Conservation (phyloP, 2,113 vertebrate genomes). For the Brachypteracias leptosomus region DNA sequence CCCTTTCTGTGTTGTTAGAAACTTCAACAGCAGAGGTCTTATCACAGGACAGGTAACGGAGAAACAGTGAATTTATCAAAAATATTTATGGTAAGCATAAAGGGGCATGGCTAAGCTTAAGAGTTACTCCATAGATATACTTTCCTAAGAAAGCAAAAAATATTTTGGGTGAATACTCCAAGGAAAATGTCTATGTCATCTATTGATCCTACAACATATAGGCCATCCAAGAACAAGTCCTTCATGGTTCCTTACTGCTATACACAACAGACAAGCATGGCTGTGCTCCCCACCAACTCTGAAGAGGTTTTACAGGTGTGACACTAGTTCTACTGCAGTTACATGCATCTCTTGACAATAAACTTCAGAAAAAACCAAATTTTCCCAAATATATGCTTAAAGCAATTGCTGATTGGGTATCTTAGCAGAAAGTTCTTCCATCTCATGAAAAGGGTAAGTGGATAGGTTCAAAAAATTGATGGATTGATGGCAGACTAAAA, state of each 20-base stretch:
- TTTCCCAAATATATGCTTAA: not conserved
- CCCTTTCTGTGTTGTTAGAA: not conserved
- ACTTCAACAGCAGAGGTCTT: not conserved
- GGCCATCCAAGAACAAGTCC: not conserved
- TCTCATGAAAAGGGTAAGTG: not conserved
- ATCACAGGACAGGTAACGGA: not conserved
- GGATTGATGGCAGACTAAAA: not conserved
- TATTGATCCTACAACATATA: not conserved
- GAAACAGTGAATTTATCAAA: not conserved
- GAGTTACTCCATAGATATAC: not conserved
- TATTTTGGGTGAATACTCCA: not conserved
- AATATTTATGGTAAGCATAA: not conserved
- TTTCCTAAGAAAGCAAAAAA: not conserved
- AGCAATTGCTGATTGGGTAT: not conserved
- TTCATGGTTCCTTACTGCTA: not conserved
- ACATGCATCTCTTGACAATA: not conserved
- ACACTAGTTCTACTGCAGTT: not conserved
- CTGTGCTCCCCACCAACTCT: not conserved
- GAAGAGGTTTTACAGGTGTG: not conserved
- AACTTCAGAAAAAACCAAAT: not conserved
- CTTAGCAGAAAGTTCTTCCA: not conserved
- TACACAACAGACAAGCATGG: not conserved
- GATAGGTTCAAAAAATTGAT: not conserved
- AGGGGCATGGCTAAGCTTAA: not conserved
- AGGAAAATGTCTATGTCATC: too few species aligned